A percentile compares a stretch with the other conserved stretches of the same genome.
Conservation (phyloP, 2,888 invertebrate species). For the Eledona agricola region DNA sequence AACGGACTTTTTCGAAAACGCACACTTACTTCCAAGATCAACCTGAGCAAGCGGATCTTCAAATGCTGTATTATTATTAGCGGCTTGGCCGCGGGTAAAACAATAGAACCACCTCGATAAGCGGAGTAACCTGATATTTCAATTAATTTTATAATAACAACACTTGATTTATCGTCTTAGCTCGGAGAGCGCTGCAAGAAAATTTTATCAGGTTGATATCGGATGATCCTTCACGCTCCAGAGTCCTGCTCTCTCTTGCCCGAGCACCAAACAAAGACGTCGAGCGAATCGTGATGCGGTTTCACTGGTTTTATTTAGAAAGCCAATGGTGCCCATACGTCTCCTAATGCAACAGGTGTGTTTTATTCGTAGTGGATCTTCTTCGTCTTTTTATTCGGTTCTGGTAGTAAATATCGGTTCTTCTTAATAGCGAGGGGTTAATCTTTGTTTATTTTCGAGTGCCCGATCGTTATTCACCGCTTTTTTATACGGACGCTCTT, state of each 20-base stretch:
- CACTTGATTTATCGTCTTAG: constrained; percentile 58
- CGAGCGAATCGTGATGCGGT: constrained; percentile 6
- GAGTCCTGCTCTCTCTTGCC: constrained; percentile 9
- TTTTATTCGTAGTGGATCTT: constrained; percentile 39
- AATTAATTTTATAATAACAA: constrained; percentile 60
- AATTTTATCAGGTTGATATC: constrained; percentile 31
- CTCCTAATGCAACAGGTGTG: constrained; percentile 47
- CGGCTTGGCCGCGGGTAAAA: constrained; percentile 46
- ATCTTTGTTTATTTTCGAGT: constrained; percentile 46
- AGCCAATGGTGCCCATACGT: constrained; percentile 45
- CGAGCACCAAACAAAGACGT: constrained; percentile 10
- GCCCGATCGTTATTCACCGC: constrained; percentile 41
- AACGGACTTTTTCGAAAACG: constrained; percentile 13
- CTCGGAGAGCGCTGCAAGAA: constrained; percentile 60
- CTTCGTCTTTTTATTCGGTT: constrained; percentile 34
- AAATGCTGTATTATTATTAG: constrained; percentile 20
- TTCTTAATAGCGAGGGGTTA: constrained; percentile 43
- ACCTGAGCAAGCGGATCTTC: constrained; percentile 8
- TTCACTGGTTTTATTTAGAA: constrained; percentile 32
- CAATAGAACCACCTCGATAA: constrained; percentile 54
- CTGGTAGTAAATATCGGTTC: constrained; percentile 36
- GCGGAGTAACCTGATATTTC: constrained; percentile 59
- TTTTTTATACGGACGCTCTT: constrained; percentile 27
- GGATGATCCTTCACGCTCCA: constrained; percentile 5
- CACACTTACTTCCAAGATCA: neutral